Evolutionary conservation across 2,113 vertebrate genomes (phyloP), one percentile per base, ranked within the genome.

Genomic region (Otus sunia): DNA sequence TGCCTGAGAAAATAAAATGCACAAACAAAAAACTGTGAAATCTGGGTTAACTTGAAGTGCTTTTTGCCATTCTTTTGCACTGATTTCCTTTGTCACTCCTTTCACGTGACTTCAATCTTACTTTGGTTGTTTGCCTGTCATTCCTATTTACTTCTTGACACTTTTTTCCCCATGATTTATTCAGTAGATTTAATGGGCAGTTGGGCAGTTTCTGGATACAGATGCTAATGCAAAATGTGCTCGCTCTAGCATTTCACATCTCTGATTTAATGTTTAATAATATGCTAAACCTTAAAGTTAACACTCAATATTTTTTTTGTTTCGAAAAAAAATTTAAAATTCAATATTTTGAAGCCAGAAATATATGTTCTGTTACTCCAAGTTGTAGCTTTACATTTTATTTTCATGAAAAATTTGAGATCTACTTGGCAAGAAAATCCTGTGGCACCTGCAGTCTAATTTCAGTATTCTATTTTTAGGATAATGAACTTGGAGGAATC

Each of bases 31-130:
- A 66, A 62, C 13, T 39, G 19, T 76, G 58, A 79, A 91, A 62
- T 90, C 66, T 79, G 50, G 49, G 73, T 87, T 95, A 90, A 87
- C 45, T 60, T 58, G 19, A 89, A 95, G 56, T 68, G 60, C 30
- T 64, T 85, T 88, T 87, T 87, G 59, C n/a, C 19, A 1, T 81
- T 78, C 64, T 55, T 94, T 75, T 85, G 80, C 68, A 66, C 66
- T 82, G 73, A 94, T 95, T 73, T 91, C n/a, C 30, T 87, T 85
- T 97, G 96, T 94, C 92, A 85, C 37, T 90, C 39, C 76, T 95
- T 96, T 95, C 80, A 67, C 72, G 53, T 75, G 80, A 87, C 43
- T 95, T 97, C 56, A 90, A 90, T 91, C 68, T 86, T 94, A 74
- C 72, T 77, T 71, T 53, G 39, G 19, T 94, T 87, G 69, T 89